Percentiles rank a stretch among this genome's conserved stretches.
Conservation (phyloP, 2,113 vertebrate species). For the Forbesichthys agassizii region DNA sequence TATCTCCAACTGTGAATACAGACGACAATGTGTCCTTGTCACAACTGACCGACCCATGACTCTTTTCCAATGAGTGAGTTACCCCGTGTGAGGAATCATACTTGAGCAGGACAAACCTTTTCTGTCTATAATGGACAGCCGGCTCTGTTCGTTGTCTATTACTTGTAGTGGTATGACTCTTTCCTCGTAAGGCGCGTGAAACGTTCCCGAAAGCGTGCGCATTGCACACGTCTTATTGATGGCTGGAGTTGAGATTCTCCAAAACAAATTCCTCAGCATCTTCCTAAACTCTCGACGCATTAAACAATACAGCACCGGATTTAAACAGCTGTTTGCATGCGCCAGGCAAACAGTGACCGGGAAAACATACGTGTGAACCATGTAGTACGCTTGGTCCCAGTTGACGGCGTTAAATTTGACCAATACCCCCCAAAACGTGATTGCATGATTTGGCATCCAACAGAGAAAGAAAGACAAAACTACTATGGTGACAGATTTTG, state of each 20-base stretch:
- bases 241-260: constrained; percentile 62
- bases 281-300: constrained; percentile 80
- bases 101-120: constrained; percentile 38
- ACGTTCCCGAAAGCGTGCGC: constrained; percentile 55
- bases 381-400: constrained; percentile 77
- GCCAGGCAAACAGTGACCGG: constrained; percentile 80
- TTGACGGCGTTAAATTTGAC: constrained; percentile 79
- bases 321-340: constrained; percentile 81
- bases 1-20: neutral
- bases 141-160: constrained; percentile 53
- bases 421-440: constrained; percentile 82
- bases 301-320: constrained; percentile 80
- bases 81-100: neutral
- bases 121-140: constrained; percentile 54
- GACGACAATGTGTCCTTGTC: too few species aligned
- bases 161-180: constrained; percentile 57
- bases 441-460: constrained; percentile 76
- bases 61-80: neutral
- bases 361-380: constrained; percentile 79
- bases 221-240: constrained; percentile 49
- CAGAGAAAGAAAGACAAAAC: constrained; percentile 75
- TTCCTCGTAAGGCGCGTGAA: constrained; percentile 42
- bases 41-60: neutral
- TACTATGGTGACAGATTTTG: constrained; percentile 69
- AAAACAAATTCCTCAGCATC: constrained; percentile 70